phyloP scores from a whole-genome alignment of 2,888 invertebrate genomes.

The Steinernema hermaphroditum region DNA sequence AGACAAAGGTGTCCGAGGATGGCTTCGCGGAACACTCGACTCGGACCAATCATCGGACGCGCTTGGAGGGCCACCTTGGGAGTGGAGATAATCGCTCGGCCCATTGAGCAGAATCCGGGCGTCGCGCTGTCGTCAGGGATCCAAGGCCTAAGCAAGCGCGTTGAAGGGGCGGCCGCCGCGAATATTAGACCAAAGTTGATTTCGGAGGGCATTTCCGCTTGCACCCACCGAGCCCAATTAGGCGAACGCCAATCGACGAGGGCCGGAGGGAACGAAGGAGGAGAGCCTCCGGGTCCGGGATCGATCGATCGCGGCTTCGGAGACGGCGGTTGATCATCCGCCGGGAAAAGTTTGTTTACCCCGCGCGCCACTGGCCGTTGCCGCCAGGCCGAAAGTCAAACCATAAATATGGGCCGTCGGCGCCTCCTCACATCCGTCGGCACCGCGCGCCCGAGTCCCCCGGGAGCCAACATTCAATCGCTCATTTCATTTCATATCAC shows the following conservation, averaged over 20 bases:
- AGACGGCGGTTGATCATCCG: not conserved
- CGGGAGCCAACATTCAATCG: constrained; percentile 4
- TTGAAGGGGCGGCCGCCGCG: no score
- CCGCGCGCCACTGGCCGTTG: not conserved
- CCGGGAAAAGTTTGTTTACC: constrained; percentile 2
- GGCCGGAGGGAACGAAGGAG: not conserved
- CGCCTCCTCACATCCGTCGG: not conserved
- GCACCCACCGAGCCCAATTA: not conserved
- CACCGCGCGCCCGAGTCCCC: not conserved
- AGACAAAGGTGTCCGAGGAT: no score
- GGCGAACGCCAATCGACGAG: not conserved
- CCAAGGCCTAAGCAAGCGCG: no score
- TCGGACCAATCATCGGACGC: no score
- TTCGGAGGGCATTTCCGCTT: not conserved
- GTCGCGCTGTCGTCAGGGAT: no score
- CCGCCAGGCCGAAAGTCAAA: not conserved
- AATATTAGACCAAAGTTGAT: constrained; percentile 3
- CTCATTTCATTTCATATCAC: not conserved
- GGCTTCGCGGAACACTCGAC: no score
- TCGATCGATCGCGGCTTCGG: not conserved
- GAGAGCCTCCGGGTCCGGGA: not conserved
- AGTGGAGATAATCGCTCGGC: no score
- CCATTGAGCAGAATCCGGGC: no score
- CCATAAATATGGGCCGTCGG: not conserved
- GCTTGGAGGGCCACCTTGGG: no score